Evolutionary conservation across 2,888 invertebrate species (phyloP).

Genomic region (Suillia variegata): DNA sequence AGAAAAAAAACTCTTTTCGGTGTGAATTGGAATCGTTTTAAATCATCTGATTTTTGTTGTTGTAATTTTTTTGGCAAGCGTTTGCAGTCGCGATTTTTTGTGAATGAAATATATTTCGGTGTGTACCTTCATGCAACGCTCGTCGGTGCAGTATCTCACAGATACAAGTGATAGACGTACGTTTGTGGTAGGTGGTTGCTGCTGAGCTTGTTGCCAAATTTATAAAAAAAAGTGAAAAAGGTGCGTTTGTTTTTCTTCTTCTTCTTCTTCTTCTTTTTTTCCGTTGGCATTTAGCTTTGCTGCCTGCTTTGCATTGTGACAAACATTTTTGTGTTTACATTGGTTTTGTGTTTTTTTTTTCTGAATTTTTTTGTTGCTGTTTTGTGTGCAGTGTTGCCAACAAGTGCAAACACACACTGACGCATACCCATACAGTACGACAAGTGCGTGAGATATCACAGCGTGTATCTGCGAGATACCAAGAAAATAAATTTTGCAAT

Average conservation of each 20-base stretch:
- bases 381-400: neutral
- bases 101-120: constrained; percentile 9
- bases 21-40: neutral
- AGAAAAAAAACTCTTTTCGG: no score
- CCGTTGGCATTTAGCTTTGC: neutral
- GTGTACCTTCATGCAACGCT: no score
- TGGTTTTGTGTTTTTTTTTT: neutral
- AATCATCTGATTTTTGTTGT: neutral
- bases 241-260: neutral
- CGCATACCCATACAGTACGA: neutral
- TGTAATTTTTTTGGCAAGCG: neutral
- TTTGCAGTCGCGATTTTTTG: constrained; percentile 1
- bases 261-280: no score
- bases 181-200: no score
- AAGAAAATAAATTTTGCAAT: neutral
- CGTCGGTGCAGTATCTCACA: no score
- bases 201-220: neutral
- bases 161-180: neutral
- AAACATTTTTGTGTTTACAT: neutral
- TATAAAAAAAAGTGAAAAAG: neutral
- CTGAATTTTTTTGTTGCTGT: neutral
- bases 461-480: neutral
- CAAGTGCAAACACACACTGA: neutral
- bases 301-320: neutral
- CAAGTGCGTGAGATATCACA: constrained; percentile 1